Conservation (phyloP, 2,113 vertebrate species). For the Hydrochoerus hydrochaeris region DNA sequence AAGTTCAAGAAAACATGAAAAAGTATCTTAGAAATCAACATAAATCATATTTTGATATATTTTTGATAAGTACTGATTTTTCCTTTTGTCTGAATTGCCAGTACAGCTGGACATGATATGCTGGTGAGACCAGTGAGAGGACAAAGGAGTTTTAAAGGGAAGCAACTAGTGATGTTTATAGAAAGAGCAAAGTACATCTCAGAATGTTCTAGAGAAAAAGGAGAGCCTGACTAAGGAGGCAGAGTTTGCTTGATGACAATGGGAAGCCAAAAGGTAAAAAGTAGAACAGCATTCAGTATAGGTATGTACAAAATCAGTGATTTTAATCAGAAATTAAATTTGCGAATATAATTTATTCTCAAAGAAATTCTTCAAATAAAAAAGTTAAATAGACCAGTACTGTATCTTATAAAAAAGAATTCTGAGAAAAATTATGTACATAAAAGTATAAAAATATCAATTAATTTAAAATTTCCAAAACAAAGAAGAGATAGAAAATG, state of each 20-base stretch:
- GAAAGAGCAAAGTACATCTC: too few species aligned
- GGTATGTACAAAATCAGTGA: neutral
- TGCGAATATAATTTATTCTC: neutral
- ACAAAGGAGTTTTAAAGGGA: neutral
- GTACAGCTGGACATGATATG: neutral
- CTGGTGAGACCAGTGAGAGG: fast-evolving
- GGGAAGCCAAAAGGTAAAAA: neutral
- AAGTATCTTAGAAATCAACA: neutral
- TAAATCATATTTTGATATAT: neutral
- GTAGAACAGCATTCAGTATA: neutral
- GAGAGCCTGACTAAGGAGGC: neutral
- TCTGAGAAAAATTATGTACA: neutral
- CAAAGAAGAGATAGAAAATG: neutral
- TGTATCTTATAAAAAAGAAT: neutral
- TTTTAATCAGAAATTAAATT: neutral
- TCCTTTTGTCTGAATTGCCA: neutral
- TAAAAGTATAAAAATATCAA: neutral
- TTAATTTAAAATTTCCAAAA: neutral
- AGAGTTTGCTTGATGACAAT: neutral
- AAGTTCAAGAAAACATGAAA: neutral
- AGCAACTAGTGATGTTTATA: neutral
- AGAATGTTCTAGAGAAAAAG: neutral
- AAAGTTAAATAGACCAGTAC: neutral
- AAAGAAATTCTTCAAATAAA: neutral
- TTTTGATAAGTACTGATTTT: neutral